These are phyloP conservation scores for Rhizomys pruinosus DNA, from an alignment of 2,113 vertebrate genomes.

Conservation along the genomic window DNA sequence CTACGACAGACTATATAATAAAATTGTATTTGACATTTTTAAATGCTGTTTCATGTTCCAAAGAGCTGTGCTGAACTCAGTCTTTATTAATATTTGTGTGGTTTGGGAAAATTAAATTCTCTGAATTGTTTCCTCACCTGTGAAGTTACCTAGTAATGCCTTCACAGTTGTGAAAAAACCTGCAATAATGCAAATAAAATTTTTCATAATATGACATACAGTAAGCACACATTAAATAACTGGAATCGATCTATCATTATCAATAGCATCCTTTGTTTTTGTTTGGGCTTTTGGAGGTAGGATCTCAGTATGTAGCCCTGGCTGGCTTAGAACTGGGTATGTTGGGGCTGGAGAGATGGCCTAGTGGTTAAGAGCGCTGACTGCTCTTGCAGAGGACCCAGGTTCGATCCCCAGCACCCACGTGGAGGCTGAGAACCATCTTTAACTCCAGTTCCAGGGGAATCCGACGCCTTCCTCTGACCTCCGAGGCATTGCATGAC, in stretches of 20 bases:
- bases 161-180: conserved; percentile 7
- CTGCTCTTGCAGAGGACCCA: no score
- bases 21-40: background rate
- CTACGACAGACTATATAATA: background rate
- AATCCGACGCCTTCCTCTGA: no score
- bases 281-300: no score
- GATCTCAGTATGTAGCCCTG: no score
- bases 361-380: no score
- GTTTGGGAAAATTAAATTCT: conserved; percentile 30
- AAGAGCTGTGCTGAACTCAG: background rate
- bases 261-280: background rate
- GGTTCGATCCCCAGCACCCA: no score
- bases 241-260: background rate
- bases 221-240: conserved; percentile 24
- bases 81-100: background rate
- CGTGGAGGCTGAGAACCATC: no score
- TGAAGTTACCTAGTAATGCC: background rate
- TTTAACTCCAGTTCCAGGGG: no score
- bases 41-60: background rate
- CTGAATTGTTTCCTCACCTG: conserved; percentile 37
- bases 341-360: no score
- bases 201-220: background rate
- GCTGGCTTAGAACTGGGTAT: no score
- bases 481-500: no score
- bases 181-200: background rate